These are phyloP conservation scores for Callipepla squamata DNA, from an alignment of 2,113 vertebrate genomes.

Conservation along the genomic window DNA sequence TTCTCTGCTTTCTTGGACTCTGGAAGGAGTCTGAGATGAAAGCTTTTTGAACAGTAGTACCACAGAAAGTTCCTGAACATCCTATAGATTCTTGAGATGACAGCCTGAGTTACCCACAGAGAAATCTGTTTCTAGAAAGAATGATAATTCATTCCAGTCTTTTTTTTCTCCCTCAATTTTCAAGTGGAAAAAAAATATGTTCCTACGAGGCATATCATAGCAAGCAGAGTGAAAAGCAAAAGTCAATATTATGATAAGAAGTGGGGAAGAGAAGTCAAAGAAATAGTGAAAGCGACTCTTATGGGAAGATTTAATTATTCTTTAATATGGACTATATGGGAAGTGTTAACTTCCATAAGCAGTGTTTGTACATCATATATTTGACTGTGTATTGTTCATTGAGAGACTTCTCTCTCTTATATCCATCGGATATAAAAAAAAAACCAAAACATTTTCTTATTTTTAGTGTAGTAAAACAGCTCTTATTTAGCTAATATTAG, in stretches of 20 bases:
- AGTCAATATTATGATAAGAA: not conserved
- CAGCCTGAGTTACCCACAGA: not conserved
- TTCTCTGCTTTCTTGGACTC: not conserved
- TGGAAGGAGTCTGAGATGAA: not conserved
- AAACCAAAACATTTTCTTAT: not conserved
- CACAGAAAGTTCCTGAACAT: not conserved
- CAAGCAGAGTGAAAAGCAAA: not conserved
- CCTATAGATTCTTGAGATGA: not conserved
- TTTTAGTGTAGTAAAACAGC: not conserved
- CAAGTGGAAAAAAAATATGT: not conserved
- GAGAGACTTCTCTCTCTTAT: not conserved
- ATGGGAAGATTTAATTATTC: not conserved
- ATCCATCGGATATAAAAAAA: not conserved
- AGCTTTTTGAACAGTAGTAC: not conserved
- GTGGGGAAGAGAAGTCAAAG: not conserved
- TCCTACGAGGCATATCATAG: not conserved
- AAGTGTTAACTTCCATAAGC: not conserved
- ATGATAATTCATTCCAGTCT: not conserved
- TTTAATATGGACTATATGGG: not conserved
- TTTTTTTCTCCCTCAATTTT: not conserved
- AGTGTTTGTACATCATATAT: not conserved
- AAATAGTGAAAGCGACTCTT: not conserved
- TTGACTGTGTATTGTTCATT: not conserved
- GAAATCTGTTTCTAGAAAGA: not conserved
- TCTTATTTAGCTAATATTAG: not conserved